Base-by-base conservation (phyloP, 2,888 invertebrate genomes). In the Atrina japonica region DNA sequence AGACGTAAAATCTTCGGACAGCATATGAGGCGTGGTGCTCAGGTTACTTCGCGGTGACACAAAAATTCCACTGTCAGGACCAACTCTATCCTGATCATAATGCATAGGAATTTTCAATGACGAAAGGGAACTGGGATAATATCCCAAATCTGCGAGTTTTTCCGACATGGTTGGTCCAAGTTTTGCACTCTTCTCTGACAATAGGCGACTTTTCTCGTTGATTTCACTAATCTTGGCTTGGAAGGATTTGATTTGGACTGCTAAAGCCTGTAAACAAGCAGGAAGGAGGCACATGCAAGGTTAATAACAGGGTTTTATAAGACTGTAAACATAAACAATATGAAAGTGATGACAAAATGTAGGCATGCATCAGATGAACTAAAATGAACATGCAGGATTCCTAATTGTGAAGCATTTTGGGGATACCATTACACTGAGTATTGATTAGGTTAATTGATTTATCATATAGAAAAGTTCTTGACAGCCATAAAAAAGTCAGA, bases 221-320 rank as follows among this genome's bases (percentile, higher is more conserved):
- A 88, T 76, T 60, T 85, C 83, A 70, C 81, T 82, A 21, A 88
- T 78, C 63, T 71, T 78, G 63, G 70, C 81, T 60, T 87, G 84
- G 73, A 83, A 83, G 6, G 68, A 63, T 77, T 83, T 83, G 63
- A 88, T 85, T 75, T 86, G 82, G 59, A 73, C 79, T 18, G 87
- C 82, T 68, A 87, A 74, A 47, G 74, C 85, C 88, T 88, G 84
- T 79, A 88, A 85, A 27, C 43, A 47, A 60, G 64, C 47, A 59
- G 29, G 45, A 30, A 30, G 41, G 29, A 29, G 43, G 55, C 66
- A 66, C 58, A 59, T 52, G 55, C 66, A 66, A 29, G 21, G 18
- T 30, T 14, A 27, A 49, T 49, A 2, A 21, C n/a, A n/a, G n/a
- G n/a, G n/a, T n/a, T n/a, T n/a, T n/a, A n/a, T n/a, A n/a, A n/a